Evolutionary conservation across 2,797 vertebrate species (phyloP).

Genomic region (Adrianichthys oophorus): DNA sequence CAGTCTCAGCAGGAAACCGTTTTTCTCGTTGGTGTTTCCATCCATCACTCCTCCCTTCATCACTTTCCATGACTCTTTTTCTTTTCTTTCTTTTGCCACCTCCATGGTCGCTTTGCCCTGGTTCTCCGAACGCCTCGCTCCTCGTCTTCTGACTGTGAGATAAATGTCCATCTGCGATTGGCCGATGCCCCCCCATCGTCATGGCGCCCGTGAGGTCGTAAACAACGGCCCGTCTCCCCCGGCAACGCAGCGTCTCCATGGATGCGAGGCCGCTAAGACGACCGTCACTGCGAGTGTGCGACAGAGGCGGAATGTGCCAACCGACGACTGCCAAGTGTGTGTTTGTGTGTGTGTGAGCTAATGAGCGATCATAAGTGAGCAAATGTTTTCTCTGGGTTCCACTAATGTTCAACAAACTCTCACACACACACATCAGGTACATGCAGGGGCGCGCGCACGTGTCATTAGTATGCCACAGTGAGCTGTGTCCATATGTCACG

Average conservation of each 20-base stretch:
- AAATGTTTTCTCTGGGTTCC: slow-evolving; percentile 74
- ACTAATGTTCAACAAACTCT: slow-evolving; percentile 69
- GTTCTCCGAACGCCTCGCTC: not conserved
- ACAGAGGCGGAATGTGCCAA: slow-evolving; percentile 52
- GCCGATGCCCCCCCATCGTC: slow-evolving; percentile 66
- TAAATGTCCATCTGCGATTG: slow-evolving; percentile 75
- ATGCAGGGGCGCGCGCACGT: slow-evolving; percentile 57
- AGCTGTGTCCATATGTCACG: slow-evolving; percentile 76
- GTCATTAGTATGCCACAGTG: slow-evolving; percentile 76
- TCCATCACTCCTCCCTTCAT: too few species aligned
- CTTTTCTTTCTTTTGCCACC: not conserved
- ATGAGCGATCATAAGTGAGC: slow-evolving; percentile 75
- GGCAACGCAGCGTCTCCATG: slow-evolving; percentile 73
- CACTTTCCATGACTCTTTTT: not conserved
- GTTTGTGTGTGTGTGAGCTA: slow-evolving; percentile 47
- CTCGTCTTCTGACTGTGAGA: slow-evolving; percentile 38
- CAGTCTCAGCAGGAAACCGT: too few species aligned
- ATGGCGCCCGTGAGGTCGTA: slow-evolving; percentile 70
- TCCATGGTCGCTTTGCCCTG: not conserved
- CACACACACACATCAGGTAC: slow-evolving; percentile 27
- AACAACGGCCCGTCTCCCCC: slow-evolving; percentile 74
- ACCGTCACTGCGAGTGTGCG: slow-evolving; percentile 56
- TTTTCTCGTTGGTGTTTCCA: too few species aligned
- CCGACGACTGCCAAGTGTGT: slow-evolving; percentile 53
- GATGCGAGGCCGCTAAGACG: slow-evolving; percentile 63